These are phyloP conservation scores for Ranitomeya variabilis DNA, from an alignment of 2,113 vertebrate species.

Conservation along the genomic window DNA sequence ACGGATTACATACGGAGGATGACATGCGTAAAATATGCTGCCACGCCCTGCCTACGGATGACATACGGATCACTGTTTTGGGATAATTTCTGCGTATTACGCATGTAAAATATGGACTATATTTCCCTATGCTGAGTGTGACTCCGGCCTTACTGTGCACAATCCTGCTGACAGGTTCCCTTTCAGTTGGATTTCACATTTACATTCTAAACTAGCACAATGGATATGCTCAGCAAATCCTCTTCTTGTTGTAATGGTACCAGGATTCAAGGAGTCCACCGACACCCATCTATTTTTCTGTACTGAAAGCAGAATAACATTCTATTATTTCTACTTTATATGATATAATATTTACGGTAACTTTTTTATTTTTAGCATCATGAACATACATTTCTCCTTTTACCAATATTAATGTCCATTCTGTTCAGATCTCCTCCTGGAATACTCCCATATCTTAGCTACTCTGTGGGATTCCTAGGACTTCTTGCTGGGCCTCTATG, in stretches of 20 bases:
- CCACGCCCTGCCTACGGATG: too few species aligned
- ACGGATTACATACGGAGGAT: too few species aligned
- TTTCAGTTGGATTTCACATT: background rate
- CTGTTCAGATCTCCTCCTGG: conserved; percentile 35
- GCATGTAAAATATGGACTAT: too few species aligned
- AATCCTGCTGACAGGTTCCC: too few species aligned
- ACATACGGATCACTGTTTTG: too few species aligned
- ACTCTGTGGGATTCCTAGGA: conserved; percentile 57
- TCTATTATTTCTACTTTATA: background rate
- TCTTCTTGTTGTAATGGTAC: background rate
- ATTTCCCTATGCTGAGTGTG: too few species aligned
- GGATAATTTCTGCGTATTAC: too few species aligned
- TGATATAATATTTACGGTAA: background rate
- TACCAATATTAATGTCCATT: background rate
- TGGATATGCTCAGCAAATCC: background rate
- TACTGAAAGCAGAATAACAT: background rate
- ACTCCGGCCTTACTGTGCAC: too few species aligned
- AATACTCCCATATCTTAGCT: conserved; percentile 57
- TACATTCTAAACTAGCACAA: too few species aligned
- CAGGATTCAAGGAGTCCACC: background rate
- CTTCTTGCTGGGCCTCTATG: conserved; percentile 58
- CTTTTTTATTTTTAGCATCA: background rate
- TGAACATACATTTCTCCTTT: background rate
- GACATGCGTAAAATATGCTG: too few species aligned
- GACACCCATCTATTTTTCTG: background rate